Base-by-base conservation (phyloP, 2,113 vertebrate species). In the Thryonomys swinderianus region DNA sequence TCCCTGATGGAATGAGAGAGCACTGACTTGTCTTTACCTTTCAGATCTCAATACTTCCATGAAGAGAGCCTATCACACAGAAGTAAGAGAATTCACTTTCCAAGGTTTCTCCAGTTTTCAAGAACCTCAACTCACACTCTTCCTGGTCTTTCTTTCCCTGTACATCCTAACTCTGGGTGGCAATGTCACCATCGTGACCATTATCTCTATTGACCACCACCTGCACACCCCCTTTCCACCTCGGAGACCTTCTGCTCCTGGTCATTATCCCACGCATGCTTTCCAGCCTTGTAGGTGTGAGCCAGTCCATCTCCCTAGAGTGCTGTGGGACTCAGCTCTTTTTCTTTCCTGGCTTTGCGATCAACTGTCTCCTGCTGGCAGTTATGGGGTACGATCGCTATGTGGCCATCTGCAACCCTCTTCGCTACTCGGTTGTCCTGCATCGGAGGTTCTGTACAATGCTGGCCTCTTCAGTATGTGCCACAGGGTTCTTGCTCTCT, bases 301-400 rank as follows among this genome's bases (percentile, higher is more conserved):
- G 85, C 32, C 92, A 82, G 0, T 45, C 78, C 48, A 97, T 96
- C 89, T 97, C 91, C 5, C 78, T 81, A 45, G 71, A 81, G 25
- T 90, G 88, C n/a, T 97, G 81, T 93, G 88, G 88, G 3, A 25
- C 71, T 40, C 96, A 96, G 67, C 59, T 97, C 32, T 97, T 96
- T 37, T 93, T 96, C 79, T 96, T 96, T 62, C 94, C 96, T 64
- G 87, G 88, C 5, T 97, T 97, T 96, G 93, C 91, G 48, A 93
- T 94, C 67, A 97, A 92, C 37, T 95, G 95, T 27, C 87, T 97
- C 42, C 79, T 97, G 18, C 88, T 96, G 10, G 95, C 93, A 55
- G 89, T 89, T 5, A 97, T 92, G 93, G 95, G 76, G 2, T 93
- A 93, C 32, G 95, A 96, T 48, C 5, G 1, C 34, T 97, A 94